Base-by-base conservation (phyloP, 2,797 vertebrate genomes). In the Setipinna tenuifilis region DNA sequence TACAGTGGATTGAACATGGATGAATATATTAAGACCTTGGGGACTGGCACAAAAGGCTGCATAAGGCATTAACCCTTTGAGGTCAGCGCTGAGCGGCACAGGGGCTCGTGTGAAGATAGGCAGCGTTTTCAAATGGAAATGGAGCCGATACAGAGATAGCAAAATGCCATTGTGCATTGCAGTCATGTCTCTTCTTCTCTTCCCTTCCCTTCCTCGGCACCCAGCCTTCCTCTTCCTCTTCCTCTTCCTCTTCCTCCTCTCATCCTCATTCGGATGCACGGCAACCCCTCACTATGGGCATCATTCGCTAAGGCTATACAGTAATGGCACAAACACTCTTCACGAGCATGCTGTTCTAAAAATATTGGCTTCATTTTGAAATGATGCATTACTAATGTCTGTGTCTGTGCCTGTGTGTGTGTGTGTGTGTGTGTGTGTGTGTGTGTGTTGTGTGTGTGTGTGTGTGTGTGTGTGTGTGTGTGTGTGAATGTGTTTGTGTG, bases 21-120 rank as follows among this genome's bases (percentile, higher is more conserved):
- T 84, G 68, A 88, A 85, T 84, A 84, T 81, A 88, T 87, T 84
- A 89, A 87, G 82, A 84, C 65, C 84, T 81, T 54, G 86, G 86
- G 84, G 87, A 84, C 75, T 21, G 35, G 2, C 44, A 48, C 61
- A 25, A 54, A 84, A 57, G 23, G 17, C 23, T 41, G 57, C 16
- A 35, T 41, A 78, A 6, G 71, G 71, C 71, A 21, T 78, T 78
- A 78, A 78, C 71, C 71, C 31, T 78, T 78, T 0, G 71, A 78
- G 71, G 50, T 62, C 58, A 84, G 78, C 59, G 83, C 61, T 28
- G 81, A 81, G 50, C 82, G 46, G 58, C 83, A 83, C 83, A 82
- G 82, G 85, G 82, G 35, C 86, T 83, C 86, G 46, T 78, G 81
- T 58, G 12, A 28, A 59, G 81, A 86, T 85, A 75, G 19, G 1